These are phyloP conservation scores for Periplaneta americana DNA, from an alignment of 1,140 invertebrate genomes.

Conservation along the genomic window DNA sequence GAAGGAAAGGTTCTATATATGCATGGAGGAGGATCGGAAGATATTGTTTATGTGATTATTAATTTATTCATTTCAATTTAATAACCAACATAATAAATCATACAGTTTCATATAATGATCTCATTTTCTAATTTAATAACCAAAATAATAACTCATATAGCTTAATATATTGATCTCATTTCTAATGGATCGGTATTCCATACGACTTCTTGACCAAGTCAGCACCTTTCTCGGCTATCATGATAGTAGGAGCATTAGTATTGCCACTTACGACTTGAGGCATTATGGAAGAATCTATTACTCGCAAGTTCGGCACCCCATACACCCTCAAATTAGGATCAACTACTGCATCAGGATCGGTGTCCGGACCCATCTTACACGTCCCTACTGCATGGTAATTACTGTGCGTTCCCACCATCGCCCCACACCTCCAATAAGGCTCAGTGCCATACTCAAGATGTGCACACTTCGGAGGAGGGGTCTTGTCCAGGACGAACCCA, in stretches of 20 bases:
- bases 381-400: conserved; percentile 29
- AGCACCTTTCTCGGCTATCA: conserved; percentile 51
- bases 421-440: conserved; percentile 30
- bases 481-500: background rate
- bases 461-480: conserved; percentile 27
- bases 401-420: background rate
- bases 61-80: too few relatives aligned
- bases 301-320: conserved; percentile 26
- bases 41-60: too few relatives aligned
- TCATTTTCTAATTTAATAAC: too few relatives aligned
- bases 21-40: too few relatives aligned
- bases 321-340: conserved; percentile 30
- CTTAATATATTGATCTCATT: too few relatives aligned
- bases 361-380: conserved; percentile 36
- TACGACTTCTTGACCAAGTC: conserved; percentile 47
- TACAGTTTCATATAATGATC: too few relatives aligned
- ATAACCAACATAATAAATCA: too few relatives aligned
- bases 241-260: conserved; percentile 45
- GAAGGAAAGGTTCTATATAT: too few relatives aligned
- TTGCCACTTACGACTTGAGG: conserved; percentile 32
- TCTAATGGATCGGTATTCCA: too few relatives aligned
- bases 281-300: conserved; percentile 30
- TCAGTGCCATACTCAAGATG: conserved; percentile 18
- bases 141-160: too few relatives aligned
- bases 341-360: conserved; percentile 22